Conservation (phyloP, 2,113 vertebrate genomes). For the Cynocephalus volans region DNA sequence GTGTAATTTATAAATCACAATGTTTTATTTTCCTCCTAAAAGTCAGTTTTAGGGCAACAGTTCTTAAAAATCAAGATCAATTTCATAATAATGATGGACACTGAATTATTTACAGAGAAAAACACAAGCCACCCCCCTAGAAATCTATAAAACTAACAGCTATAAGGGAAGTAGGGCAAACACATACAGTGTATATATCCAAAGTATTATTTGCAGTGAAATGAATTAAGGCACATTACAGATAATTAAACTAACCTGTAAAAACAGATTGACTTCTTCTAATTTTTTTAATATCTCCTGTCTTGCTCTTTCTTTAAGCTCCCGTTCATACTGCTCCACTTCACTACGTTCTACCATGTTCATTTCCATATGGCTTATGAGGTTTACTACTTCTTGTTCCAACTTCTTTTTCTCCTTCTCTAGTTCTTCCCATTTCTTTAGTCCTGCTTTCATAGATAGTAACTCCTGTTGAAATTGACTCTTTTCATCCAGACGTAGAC, state of each 20-base stretch:
- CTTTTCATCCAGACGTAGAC: slow-evolving; percentile 88
- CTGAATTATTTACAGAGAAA: neutral
- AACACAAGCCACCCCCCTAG: neutral
- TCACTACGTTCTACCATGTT: slow-evolving; percentile 88
- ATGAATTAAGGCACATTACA: neutral
- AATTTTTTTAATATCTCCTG: slow-evolving; percentile 93
- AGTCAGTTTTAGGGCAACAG: neutral
- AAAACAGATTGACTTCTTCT: slow-evolving; percentile 94
- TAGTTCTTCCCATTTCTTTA: slow-evolving; percentile 88
- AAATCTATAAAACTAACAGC: neutral
- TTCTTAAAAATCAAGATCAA: neutral
- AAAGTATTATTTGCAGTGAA: slow-evolving; percentile 2
- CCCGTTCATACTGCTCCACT: slow-evolving; percentile 90
- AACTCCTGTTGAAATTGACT: slow-evolving; percentile 91
- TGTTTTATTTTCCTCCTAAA: neutral
- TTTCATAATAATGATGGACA: neutral
- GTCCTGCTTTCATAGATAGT: slow-evolving; percentile 85
- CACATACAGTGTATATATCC: neutral
- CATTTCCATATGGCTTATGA: slow-evolving; percentile 88
- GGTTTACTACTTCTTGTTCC: slow-evolving; percentile 90
- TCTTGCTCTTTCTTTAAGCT: slow-evolving; percentile 90
- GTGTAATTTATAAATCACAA: neutral
- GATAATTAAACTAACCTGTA: slow-evolving; percentile 90
- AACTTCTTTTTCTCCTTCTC: slow-evolving; percentile 91
- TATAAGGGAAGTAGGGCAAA: neutral